Base-by-base conservation (phyloP, 2,113 vertebrate species). In the Pseudopipra pipra region DNA sequence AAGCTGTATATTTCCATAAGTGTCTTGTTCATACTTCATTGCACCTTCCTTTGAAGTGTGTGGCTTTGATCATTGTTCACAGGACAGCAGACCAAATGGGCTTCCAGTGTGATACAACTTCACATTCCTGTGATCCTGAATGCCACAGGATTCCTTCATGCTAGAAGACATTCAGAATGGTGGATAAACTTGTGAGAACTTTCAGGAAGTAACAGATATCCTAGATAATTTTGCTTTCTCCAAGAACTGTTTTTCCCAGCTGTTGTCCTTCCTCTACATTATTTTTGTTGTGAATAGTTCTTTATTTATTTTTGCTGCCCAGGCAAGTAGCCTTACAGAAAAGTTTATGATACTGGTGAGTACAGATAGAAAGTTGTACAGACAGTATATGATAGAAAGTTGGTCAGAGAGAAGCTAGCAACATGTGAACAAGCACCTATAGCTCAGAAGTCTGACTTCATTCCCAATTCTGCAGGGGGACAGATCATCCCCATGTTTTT, bases 141-240 rank as follows among this genome's bases (percentile, higher is more conserved):
- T 96, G 83, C 63, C 18, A 14, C 87, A 93, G 93, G 95, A 96
- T 95, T 96, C 96, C 94, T 93, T 93, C 87, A 84, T 90, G 76
- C 76, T 87, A 84, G 77, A 94, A 93, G 90, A 92, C 71, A 55
- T 76, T 87, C 82, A 94, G 85, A 84, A 82, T 30, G 75, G 89
- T 89, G 46, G 84, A 75, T 37, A 76, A 94, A 94, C 63, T 75
- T 79, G 21, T 10, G 54, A 73, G 67, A 55, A 77, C 89, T 65
- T 85, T 93, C 82, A 89, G 81, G 72, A 66, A 78, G 52, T 30
- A 82, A n/a, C 28, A 76, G 31, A 65, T 72, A 85, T 7, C 54
- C 28, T 66, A 87, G 37, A 47, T 76, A 9, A 23, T 85, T 85
- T 84, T 61, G 4, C 20, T 59, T 87, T 82, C 54, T 73, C 71